Evolutionary conservation across 1,140 invertebrate species (phyloP).

Genomic region (Cheumatopsyche charites): DNA sequence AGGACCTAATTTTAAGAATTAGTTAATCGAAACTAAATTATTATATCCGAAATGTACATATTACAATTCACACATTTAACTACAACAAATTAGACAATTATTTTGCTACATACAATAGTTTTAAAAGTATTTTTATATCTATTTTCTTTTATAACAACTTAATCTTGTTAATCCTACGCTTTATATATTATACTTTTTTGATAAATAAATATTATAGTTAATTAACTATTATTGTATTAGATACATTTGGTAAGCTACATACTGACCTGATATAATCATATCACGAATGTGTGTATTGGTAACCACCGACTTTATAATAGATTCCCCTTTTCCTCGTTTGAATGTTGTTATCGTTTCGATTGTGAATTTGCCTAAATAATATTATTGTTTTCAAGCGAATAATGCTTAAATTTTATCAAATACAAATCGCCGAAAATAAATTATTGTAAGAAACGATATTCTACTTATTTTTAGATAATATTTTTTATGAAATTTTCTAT

Average conservation of each 20-base stretch:
- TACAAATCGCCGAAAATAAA: constrained; percentile 18
- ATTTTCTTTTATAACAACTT: background rate
- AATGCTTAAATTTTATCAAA: constrained; percentile 42
- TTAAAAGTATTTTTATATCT: background rate
- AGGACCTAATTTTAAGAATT: constrained; percentile 58
- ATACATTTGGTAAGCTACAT: constrained; percentile 45
- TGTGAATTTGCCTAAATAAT: constrained; percentile 59
- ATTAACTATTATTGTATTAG: constrained; percentile 45
- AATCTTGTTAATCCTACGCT: constrained; percentile 4
- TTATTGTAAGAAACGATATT: background rate
- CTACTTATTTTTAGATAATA: background rate
- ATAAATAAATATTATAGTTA: background rate
- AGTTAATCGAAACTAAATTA: constrained; percentile 43
- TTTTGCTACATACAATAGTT: background rate
- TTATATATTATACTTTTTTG: background rate
- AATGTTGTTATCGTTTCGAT: constrained; percentile 66
- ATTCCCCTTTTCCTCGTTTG: constrained; percentile 65
- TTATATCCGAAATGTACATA: constrained; percentile 23
- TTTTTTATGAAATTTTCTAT: background rate
- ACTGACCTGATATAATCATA: constrained; percentile 68
- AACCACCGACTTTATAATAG: constrained; percentile 68
- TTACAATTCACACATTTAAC: constrained; percentile 40
- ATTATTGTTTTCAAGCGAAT: constrained; percentile 47
- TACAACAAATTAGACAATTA: constrained; percentile 14
- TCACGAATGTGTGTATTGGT: constrained; percentile 66